Base-by-base conservation (phyloP, 2,888 invertebrate species). In the Heliothis peltigera region DNA sequence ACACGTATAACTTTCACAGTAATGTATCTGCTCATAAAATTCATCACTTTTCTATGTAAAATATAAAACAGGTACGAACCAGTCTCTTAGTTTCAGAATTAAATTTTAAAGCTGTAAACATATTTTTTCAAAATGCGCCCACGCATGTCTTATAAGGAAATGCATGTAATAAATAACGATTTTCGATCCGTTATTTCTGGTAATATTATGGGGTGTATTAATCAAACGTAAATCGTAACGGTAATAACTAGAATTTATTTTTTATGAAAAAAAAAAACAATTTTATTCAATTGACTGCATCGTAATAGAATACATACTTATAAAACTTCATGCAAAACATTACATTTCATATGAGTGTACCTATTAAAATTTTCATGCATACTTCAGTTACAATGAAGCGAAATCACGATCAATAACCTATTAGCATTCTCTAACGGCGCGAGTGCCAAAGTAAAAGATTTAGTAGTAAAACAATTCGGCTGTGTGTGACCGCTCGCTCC, bases 401-500 rank as follows among this genome's bases (percentile, higher is more conserved):
- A 60, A 64, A 67, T 63, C 19, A 17, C 39, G 7, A 70, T 68
- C 52, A 68, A 68, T 62, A 69, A 54, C n/a, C 28, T 25, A 56
- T 56, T 43, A 71, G 18, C 51, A 70, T 52, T 62, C 19, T 66
- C 15, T 25, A 52, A 62, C 71, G 56, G 57, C 15, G 54, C 42
- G 44, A 63, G 53, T 49, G 64, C 58, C 61, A 57, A 65, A 53
- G 53, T 22, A 68, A 71, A 71, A 68, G 56, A 66, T n/a, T n/a
- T n/a, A 71, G 70, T 75, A 70, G 75, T 78, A 65, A 70, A 71
- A 75, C 63, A 74, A 67, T 81, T 69, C 62, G 57, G 7, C 62
- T 22, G 67, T 67, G 70, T 76, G 68, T 72, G 71, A 63, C 76
- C 76, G 70, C 76, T 55, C 76, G 70, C 76, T 55, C 58, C 82